Percentiles rank a stretch among this genome's conserved stretches.
These are phyloP conservation scores for Pyxicephalus adspersus DNA, from an alignment of 2,113 vertebrate genomes.

Conservation along the genomic window DNA sequence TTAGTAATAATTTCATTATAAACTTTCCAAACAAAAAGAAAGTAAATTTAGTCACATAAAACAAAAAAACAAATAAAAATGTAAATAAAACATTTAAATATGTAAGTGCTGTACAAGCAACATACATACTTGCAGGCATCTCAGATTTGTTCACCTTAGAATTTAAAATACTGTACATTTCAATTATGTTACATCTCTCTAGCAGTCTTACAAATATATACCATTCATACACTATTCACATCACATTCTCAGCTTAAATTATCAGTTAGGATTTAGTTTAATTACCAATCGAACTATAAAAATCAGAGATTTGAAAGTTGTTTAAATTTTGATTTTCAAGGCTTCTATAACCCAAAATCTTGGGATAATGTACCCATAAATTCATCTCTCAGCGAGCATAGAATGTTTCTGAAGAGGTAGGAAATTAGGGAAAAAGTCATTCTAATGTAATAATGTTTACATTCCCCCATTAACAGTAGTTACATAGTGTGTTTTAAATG, in stretches of 20 bases:
- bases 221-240: not conserved
- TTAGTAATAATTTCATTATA: too few relatives aligned
- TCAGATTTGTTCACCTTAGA: not conserved
- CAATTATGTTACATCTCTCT: conserved; percentile 4
- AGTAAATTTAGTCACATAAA: too few relatives aligned
- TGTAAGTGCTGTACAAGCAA: too few relatives aligned
- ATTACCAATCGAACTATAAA: not conserved
- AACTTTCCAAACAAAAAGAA: too few relatives aligned
- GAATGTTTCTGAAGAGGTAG: conserved; percentile 64
- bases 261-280: not conserved
- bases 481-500: not conserved
- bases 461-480: not conserved
- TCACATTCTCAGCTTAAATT: not conserved
- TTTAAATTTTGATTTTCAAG: not conserved
- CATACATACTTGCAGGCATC: too few relatives aligned
- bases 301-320: not conserved
- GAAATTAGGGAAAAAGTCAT: conserved; percentile 53
- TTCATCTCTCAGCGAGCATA: not conserved
- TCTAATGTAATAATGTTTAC: not conserved
- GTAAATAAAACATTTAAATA: too few relatives aligned
- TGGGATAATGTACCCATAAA: not conserved
- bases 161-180: conserved; percentile 20
- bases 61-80: too few relatives aligned
- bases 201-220: conserved; percentile 63
- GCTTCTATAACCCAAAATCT: not conserved